Evolutionary conservation across 2,113 vertebrate species (phyloP).

Genomic region (Orcinus orca): DNA sequence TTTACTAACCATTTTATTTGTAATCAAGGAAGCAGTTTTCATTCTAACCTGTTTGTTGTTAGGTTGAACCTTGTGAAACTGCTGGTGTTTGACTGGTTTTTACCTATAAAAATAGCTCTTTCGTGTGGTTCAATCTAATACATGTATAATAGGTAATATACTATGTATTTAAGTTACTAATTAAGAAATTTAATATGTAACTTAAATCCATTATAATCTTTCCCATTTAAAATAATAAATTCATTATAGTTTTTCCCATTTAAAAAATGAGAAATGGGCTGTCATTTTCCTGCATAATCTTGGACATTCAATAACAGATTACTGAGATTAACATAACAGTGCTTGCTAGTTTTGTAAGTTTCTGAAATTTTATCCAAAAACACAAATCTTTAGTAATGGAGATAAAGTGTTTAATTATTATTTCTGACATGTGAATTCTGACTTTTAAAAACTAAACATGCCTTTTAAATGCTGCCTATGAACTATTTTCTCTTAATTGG

Average conservation of each 20-base stretch:
- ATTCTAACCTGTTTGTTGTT: conserved; percentile 17
- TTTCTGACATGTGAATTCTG: neutral
- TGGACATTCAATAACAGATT: conserved; percentile 3
- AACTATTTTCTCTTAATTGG: neutral
- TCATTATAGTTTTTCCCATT: neutral
- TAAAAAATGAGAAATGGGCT: conserved; percentile 9
- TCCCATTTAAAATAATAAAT: neutral
- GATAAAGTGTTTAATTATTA: neutral
- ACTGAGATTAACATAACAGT: neutral
- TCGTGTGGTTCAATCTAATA: neutral
- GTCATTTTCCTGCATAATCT: neutral
- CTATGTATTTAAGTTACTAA: neutral
- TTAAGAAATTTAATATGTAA: neutral
- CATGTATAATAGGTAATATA: neutral
- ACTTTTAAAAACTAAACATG: conserved; percentile 6
- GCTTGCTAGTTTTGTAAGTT: conserved; percentile 7
- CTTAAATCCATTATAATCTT: neutral
- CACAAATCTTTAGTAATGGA: neutral
- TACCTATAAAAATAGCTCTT: neutral
- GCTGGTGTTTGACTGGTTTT: neutral
- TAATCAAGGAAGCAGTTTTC: neutral
- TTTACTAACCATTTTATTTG: neutral
- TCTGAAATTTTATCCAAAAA: conserved; percentile 8
- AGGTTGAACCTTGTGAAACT: neutral
- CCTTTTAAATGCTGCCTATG: neutral